These are phyloP conservation scores for Anas acuta DNA, from an alignment of 2,797 vertebrate genomes.

Conservation along the genomic window DNA sequence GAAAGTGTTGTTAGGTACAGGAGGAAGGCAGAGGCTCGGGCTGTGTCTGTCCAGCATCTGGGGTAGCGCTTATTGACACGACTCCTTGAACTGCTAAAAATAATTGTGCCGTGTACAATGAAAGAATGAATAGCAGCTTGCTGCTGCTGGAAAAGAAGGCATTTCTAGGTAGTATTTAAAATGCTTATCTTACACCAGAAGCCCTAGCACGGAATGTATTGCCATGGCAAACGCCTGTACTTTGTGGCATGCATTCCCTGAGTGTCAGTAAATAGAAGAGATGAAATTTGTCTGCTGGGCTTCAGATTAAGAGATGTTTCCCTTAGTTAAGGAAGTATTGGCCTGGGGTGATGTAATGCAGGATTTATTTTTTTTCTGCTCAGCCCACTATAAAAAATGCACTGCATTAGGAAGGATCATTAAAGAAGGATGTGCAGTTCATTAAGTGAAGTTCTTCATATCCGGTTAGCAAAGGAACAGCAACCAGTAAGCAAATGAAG, in stretches of 20 bases:
- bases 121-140: not conserved
- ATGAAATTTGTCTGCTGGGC: not conserved
- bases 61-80: not conserved
- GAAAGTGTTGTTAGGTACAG: not conserved
- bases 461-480: not conserved
- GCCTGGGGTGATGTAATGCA: not conserved
- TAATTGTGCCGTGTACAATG: not conserved
- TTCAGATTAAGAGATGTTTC: not conserved
- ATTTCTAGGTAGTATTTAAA: not conserved
- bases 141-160: not conserved
- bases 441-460: not conserved
- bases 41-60: not conserved
- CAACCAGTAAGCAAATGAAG: not conserved
- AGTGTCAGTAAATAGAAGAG: not conserved
- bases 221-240: not conserved
- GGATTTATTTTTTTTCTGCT: not conserved
- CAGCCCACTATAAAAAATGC: not conserved
- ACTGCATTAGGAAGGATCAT: not conserved
- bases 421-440: conserved; percentile 1
- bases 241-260: not conserved
- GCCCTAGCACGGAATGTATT: not conserved
- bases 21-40: not conserved
- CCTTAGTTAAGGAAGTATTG: not conserved
- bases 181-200: not conserved
- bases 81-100: not conserved